Evolutionary conservation across 2,888 invertebrate species (phyloP).

Genomic region (Cantharis rufa): DNA sequence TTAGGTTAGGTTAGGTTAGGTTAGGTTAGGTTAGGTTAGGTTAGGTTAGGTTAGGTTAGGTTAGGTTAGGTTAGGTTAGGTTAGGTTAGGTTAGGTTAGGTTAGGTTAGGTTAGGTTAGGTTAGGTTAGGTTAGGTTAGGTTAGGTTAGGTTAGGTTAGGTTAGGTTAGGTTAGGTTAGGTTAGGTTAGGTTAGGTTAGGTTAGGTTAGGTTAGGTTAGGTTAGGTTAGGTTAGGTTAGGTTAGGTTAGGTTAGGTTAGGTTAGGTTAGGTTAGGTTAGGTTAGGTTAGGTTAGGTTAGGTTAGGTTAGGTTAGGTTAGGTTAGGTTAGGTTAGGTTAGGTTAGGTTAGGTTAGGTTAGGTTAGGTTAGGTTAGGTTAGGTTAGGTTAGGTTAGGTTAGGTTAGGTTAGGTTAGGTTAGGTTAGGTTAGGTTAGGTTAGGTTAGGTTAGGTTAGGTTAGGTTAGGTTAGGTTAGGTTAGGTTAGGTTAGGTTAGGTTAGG

Average conservation of each 20-base stretch:
- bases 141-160: conserved; percentile 41
- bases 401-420: conserved; percentile 31
- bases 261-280: conserved; percentile 29
- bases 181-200: conserved; percentile 39
- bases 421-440: conserved; percentile 25
- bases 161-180: conserved; percentile 37
- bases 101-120: conserved; percentile 36
- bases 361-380: conserved; percentile 28
- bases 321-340: conserved; percentile 33
- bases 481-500: conserved; percentile 34
- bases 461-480: conserved; percentile 31
- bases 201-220: conserved; percentile 38
- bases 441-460: conserved; percentile 26
- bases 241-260: conserved; percentile 29
- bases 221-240: conserved; percentile 35
- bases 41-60: too few species aligned
- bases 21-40: too few species aligned
- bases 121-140: conserved; percentile 38
- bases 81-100: conserved; percentile 26
- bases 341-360: conserved; percentile 30
- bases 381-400: conserved; percentile 28
- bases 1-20: too few species aligned
- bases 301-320: conserved; percentile 30
- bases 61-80: too few species aligned
- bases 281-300: conserved; percentile 33